A percentile compares a stretch with the other conserved stretches of the same genome.
phyloP scores from a whole-genome alignment of 2,113 vertebrate species.

The Corythornis vintsioides region DNA sequence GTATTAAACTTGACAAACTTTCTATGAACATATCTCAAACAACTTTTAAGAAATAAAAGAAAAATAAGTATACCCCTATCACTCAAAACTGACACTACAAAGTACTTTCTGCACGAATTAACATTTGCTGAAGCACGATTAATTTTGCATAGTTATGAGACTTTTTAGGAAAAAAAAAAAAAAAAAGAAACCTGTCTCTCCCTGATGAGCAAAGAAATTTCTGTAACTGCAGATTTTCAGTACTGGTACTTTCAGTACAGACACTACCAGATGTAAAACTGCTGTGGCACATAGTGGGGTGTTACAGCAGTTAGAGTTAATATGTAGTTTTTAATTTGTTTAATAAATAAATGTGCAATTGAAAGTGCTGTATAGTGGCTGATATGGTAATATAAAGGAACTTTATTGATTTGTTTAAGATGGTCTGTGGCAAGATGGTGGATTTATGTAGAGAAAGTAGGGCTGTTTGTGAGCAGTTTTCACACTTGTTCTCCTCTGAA shows the following conservation, averaged over 20 bases:
- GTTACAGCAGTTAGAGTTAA: background rate
- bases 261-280: background rate
- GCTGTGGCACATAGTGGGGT: background rate
- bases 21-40: background rate
- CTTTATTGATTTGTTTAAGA: background rate
- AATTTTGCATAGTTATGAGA: background rate
- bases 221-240: background rate
- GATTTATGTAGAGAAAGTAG: background rate
- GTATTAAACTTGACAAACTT: background rate
- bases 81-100: background rate
- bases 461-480: background rate
- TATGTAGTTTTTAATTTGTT: background rate
- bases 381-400: background rate
- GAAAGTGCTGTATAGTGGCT: background rate
- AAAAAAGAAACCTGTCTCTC: background rate
- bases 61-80: background rate
- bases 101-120: background rate
- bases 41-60: background rate
- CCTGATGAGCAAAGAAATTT: background rate
- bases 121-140: background rate
- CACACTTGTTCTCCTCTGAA: background rate
- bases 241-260: background rate
- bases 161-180: background rate
- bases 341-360: background rate
- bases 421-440: background rate